These are phyloP conservation scores for Onychomys arenicola DNA, from an alignment of 2,797 vertebrate genomes.

Conservation along the genomic window DNA sequence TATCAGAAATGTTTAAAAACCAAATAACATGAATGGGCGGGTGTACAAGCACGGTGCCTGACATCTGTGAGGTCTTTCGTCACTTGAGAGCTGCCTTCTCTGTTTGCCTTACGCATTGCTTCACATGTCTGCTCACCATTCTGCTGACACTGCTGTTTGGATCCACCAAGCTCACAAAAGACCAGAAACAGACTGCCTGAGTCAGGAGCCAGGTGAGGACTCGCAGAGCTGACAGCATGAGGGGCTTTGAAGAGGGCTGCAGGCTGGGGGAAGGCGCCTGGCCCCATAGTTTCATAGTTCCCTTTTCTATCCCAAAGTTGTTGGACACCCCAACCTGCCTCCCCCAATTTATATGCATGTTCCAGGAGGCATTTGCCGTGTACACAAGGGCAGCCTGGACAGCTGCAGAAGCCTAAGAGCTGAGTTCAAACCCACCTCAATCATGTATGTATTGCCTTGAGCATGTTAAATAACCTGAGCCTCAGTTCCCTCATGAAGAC, in stretches of 20 bases:
- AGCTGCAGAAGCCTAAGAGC: background rate
- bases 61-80: conserved; percentile 62
- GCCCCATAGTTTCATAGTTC: background rate
- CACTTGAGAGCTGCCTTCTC: conserved; percentile 34
- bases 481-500: background rate
- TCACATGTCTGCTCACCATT: conserved; percentile 34
- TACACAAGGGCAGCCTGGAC: background rate
- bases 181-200: background rate
- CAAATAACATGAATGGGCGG: conserved; percentile 55
- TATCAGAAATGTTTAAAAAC: conserved; percentile 71
- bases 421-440: conserved; percentile 10
- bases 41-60: background rate
- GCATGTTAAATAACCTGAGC: background rate
- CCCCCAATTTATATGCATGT: background rate
- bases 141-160: conserved; percentile 45
- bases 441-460: background rate
- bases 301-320: background rate
- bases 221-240: background rate
- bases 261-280: background rate
- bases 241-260: background rate
- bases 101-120: conserved; percentile 26
- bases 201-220: background rate
- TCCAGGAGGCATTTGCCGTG: background rate
- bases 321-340: background rate
- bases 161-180: background rate